Conservation (phyloP, 2,113 vertebrate genomes). For the Scortum barcoo region DNA sequence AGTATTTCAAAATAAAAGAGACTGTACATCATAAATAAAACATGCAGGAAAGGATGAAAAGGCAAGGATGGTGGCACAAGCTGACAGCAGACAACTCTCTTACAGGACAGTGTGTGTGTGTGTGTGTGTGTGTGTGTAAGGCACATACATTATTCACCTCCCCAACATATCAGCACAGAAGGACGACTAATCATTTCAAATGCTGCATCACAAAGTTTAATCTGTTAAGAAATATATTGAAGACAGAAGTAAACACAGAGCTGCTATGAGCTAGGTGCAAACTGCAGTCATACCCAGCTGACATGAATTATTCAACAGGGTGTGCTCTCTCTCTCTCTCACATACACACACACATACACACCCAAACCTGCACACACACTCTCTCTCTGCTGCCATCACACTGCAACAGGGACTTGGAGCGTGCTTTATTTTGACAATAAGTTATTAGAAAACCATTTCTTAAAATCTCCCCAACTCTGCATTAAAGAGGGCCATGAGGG, state of each 20-base stretch:
- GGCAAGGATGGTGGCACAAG: too few species aligned
- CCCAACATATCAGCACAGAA: not conserved
- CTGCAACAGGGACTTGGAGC: constrained; percentile 20
- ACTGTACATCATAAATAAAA: too few species aligned
- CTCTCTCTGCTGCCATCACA: constrained; percentile 1
- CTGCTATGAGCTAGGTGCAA: constrained; percentile 20
- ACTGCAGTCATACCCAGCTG: not conserved
- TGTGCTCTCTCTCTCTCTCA: too few species aligned
- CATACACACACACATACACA: not conserved
- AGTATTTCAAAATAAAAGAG: constrained; percentile 18
- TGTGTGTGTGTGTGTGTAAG: not conserved
- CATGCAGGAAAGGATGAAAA: too few species aligned
- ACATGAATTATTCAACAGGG: constrained; percentile 46
- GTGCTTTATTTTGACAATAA: constrained; percentile 35
- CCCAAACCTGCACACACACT: constrained; percentile 18
- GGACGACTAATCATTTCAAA: not conserved
- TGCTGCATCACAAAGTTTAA: constrained; percentile 2
- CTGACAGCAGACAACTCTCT: not conserved
- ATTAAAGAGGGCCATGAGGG: constrained; percentile 1
- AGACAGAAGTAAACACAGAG: constrained; percentile 16
- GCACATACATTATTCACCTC: not conserved
- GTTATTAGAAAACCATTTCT: constrained; percentile 39
- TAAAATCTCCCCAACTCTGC: not conserved
- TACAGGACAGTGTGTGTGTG: not conserved
- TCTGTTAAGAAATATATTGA: constrained; percentile 3